A percentile compares a stretch with the other conserved stretches of the same genome.
Evolutionary conservation across 2,113 vertebrate genomes (phyloP).

Genomic region (Eidolon helvum): DNA sequence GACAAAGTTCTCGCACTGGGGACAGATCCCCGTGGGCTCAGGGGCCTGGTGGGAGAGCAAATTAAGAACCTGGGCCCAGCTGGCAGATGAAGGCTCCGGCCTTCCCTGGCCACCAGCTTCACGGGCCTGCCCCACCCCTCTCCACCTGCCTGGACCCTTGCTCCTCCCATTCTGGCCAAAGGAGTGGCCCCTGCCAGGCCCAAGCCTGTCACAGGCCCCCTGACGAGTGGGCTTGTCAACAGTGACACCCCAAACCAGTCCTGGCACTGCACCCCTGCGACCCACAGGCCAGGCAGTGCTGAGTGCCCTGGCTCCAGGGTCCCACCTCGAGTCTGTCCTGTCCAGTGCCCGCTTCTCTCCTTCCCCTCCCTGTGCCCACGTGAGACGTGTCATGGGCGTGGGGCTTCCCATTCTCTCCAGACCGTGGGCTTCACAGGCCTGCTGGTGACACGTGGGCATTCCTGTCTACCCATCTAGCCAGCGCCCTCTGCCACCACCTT

Average conservation of each 20-base stretch:
- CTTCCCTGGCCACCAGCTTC: neutral
- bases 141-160: too few relatives aligned
- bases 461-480: too few relatives aligned
- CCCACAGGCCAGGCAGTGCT: fast-evolving
- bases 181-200: neutral
- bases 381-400: neutral
- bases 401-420: neutral
- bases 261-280: neutral
- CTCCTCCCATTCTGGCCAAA: too few relatives aligned
- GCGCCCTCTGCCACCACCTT: neutral
- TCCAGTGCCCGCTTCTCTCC: too few relatives aligned
- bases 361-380: neutral
- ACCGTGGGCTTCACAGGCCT: neutral
- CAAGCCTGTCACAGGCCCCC: neutral
- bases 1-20: neutral
- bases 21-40: neutral
- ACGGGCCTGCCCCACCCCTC: too few relatives aligned
- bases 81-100: too few relatives aligned
- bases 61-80: neutral
- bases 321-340: too few relatives aligned
- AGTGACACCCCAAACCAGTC: neutral
- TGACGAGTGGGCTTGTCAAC: fast-evolving
- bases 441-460: fast-evolving
- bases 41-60: neutral
- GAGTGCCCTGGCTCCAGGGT: neutral